A percentile compares a stretch with the other conserved stretches of the same genome.
These are phyloP conservation scores for Heliconius melpomene DNA, from an alignment of 1,140 invertebrate species.

Conservation along the genomic window DNA sequence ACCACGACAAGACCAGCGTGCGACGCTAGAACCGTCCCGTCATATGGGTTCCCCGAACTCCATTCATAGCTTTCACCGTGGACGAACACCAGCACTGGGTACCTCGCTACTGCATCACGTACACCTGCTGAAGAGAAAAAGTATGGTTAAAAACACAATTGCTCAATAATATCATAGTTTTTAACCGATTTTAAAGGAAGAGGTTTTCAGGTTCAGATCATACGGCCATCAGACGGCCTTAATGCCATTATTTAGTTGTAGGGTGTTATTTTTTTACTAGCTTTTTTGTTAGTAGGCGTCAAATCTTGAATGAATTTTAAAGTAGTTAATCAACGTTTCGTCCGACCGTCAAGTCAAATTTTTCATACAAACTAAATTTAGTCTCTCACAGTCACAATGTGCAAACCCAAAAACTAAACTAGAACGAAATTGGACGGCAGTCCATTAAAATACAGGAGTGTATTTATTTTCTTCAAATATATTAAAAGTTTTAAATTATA, in stretches of 20 bases:
- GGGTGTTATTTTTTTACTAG: not conserved
- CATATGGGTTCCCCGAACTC: slow-evolving; percentile 97
- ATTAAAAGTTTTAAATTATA: too few relatives aligned
- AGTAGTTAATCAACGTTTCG: not conserved
- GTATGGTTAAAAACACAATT: too few relatives aligned
- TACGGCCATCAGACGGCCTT: too few relatives aligned
- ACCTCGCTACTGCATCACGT: slow-evolving; percentile 83
- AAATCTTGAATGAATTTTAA: not conserved
- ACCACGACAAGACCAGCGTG: slow-evolving; percentile 97
- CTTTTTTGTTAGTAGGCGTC: not conserved
- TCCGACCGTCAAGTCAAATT: not conserved
- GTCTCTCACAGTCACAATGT: not conserved
- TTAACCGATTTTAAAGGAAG: too few relatives aligned
- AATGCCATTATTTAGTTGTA: too few relatives aligned
- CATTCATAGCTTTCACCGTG: slow-evolving; percentile 98
- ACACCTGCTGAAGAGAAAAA: slow-evolving; percentile 83
- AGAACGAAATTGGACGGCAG: not conserved
- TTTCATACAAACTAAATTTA: not conserved
- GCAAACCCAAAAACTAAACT: not conserved
- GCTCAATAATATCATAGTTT: too few relatives aligned
- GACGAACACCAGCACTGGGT: slow-evolving; percentile 96
- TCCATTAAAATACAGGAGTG: too few relatives aligned
- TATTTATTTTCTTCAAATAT: too few relatives aligned
- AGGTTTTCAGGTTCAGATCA: too few relatives aligned
- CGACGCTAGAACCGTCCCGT: slow-evolving; percentile 95